Percentiles rank a stretch among this genome's conserved stretches.
Conservation (phyloP, 2,113 vertebrate genomes). For the Delphinapterus leucas region DNA sequence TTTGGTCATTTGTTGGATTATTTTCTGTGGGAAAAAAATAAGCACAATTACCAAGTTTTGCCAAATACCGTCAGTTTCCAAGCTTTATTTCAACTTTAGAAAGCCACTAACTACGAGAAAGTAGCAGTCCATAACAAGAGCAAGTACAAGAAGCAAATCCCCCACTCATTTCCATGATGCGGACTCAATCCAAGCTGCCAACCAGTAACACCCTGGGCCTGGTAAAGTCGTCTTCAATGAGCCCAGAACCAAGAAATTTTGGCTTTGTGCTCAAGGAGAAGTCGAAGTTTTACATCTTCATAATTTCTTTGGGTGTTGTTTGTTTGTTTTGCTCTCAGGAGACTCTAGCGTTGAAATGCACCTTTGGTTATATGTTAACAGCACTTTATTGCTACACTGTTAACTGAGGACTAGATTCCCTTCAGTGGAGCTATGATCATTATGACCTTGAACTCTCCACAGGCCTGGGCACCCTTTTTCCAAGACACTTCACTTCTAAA, state of each 20-base stretch:
- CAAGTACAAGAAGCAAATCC: too few species aligned
- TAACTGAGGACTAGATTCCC: neutral
- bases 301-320: neutral
- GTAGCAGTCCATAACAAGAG: neutral
- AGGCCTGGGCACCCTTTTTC: neutral
- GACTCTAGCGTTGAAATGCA: neutral
- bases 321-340: neutral
- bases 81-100: neutral
- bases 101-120: neutral
- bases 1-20: neutral
- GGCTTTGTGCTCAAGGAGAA: neutral
- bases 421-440: neutral
- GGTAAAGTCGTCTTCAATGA: neutral
- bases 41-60: neutral
- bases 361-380: neutral
- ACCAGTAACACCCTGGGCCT: neutral
- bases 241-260: neutral
- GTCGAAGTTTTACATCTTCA: neutral
- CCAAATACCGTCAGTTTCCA: neutral
- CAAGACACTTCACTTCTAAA: neutral
- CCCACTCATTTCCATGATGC: fast-evolving
- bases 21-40: neutral
- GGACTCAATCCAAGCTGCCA: neutral
- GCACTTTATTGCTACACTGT: neutral
- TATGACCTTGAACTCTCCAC: neutral